Evolutionary conservation across 2,113 vertebrate species (phyloP), one percentile per base, ranked within the genome.

Genomic region (Sitta europaea): DNA sequence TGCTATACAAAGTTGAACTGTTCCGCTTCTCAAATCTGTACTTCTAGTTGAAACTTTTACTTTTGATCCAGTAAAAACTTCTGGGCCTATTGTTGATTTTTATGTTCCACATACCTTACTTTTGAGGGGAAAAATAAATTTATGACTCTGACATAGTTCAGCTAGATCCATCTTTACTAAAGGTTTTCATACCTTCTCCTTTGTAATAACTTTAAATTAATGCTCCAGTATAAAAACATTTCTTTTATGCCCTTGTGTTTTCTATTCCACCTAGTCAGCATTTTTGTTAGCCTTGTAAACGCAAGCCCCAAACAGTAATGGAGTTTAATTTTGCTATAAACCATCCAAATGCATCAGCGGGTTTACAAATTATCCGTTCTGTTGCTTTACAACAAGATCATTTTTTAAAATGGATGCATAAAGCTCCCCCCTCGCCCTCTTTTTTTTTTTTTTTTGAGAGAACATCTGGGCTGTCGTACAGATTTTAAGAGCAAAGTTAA

Each of bases 401-500:
- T 45, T 82, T 94, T 77, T 83, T 62, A 17, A 95, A 94, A 81
- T 82, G 80, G 73, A 51, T 68, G 36, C 62, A 81, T 84, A 92
- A 94, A 94, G 0, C 65, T 63, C 7, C 10, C 17, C 13, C 3
- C 0, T 1, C 6, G 0, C 0, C 6, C 1, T 12, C 33, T 38
- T 45, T 35, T 68, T 57, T 68, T 53, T 38, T 53, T 72, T 89
- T 75, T 92, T 76, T 78, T 12, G 71, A 87, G 94, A 78, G 76
- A 81, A 78, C 84, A 76, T 94, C 84, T 96, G 91, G 91, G 57
- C 84, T 58, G 66, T 91, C 79, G 53, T 82, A 94, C 93, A 94
- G 48, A 79, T 88, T 90, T 93, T 92, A 86, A 90, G 66, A 95
- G 62, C 50, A 92, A 96, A 94, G 77, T 85, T 91, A 97, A 97